These are phyloP conservation scores for Pristionchus exspectatus DNA, from an alignment of 2,888 invertebrate species.

Conservation along the genomic window DNA sequence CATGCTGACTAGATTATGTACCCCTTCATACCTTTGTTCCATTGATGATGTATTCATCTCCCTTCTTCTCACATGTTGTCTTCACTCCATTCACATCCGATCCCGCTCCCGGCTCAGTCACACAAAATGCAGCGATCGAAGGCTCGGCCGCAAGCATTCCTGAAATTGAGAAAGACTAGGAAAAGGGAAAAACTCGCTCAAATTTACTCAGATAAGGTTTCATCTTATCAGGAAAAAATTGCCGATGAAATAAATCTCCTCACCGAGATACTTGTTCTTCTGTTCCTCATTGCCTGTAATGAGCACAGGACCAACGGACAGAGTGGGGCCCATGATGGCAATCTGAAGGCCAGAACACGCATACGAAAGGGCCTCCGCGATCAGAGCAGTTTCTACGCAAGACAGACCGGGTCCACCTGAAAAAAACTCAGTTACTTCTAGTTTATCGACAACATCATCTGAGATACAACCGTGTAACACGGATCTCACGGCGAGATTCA, in stretches of 20 bases:
- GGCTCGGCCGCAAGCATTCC: slow-evolving; percentile 90
- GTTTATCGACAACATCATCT: too few relatives aligned
- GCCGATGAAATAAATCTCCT: neutral
- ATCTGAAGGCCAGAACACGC: slow-evolving; percentile 90
- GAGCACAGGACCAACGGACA: slow-evolving; percentile 90
- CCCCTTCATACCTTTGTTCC: slow-evolving; percentile 70
- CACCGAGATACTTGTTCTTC: slow-evolving; percentile 93
- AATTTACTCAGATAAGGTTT: too few relatives aligned
- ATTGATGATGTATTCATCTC: slow-evolving; percentile 74
- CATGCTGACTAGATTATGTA: too few relatives aligned
- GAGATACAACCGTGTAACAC: too few relatives aligned
- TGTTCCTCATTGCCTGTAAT: slow-evolving; percentile 90
- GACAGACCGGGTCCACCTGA: slow-evolving; percentile 88
- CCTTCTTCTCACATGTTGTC: slow-evolving; percentile 84
- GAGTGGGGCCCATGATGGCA: slow-evolving; percentile 70
- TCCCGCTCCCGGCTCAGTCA: slow-evolving; percentile 95
- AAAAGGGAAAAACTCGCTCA: too few relatives aligned
- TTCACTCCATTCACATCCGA: slow-evolving; percentile 94
- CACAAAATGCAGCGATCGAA: slow-evolving; percentile 92
- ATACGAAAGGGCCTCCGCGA: slow-evolving; percentile 92
- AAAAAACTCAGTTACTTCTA: too few relatives aligned
- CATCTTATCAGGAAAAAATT: too few relatives aligned
- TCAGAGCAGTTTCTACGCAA: slow-evolving; percentile 81
- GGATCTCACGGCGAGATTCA: too few relatives aligned
- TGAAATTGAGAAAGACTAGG: too few relatives aligned